phyloP scores from a whole-genome alignment of 2,888 invertebrate genomes.

The Pardosa pseudoannulata region DNA sequence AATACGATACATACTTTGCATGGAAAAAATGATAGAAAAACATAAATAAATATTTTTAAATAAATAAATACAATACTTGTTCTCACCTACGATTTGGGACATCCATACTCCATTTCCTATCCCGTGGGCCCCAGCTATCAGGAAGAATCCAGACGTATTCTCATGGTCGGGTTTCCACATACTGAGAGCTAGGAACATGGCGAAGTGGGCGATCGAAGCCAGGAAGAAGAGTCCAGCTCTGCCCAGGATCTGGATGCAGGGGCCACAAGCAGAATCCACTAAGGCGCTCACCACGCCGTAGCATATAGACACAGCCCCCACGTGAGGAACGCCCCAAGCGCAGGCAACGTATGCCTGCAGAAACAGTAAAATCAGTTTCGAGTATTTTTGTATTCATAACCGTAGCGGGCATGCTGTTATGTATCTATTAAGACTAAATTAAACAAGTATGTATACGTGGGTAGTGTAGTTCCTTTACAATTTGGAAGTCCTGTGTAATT shows the following conservation, averaged over 20 bases:
- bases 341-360: slow-evolving; percentile 89
- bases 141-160: slow-evolving; percentile 88
- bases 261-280: slow-evolving; percentile 93
- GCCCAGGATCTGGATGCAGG: slow-evolving; percentile 93
- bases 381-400: too few species aligned
- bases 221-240: slow-evolving; percentile 88
- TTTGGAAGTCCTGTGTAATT: too few species aligned
- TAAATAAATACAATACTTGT: too few species aligned
- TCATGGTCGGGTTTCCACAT: slow-evolving; percentile 92
- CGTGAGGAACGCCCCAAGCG: slow-evolving; percentile 90
- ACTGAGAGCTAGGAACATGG: slow-evolving; percentile 87
- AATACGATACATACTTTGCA: too few species aligned
- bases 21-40: too few species aligned
- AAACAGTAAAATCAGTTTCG: slow-evolving; percentile 65
- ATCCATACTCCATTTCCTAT: slow-evolving; percentile 97
- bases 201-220: slow-evolving; percentile 86
- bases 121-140: slow-evolving; percentile 94
- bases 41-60: too few species aligned
- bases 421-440: too few species aligned
- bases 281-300: slow-evolving; percentile 95
- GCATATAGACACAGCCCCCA: slow-evolving; percentile 98
- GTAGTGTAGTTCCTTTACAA: too few species aligned
- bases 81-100: slow-evolving; percentile 94
- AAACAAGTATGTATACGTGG: too few species aligned
- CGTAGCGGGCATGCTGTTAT: too few species aligned